Percentiles rank a stretch among this genome's conserved stretches.
Conservation (phyloP, 1,140 invertebrate species). For the Tetranychus cinnabarinus region DNA sequence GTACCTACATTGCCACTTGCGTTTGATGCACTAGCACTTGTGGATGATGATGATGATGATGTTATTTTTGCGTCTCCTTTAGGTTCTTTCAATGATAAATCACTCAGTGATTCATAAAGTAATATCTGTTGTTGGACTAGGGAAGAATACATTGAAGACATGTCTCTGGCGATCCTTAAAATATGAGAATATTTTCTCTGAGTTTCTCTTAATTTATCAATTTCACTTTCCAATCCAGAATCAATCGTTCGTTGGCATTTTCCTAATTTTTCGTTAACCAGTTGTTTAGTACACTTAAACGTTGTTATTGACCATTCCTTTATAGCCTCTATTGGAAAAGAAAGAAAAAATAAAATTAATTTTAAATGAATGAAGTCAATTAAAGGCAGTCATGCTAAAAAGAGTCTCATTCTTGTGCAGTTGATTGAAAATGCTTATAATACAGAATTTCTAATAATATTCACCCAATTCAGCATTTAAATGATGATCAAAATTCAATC, state of each 20-base stretch:
- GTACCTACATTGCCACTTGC: background rate
- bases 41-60: background rate
- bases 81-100: conserved; percentile 4
- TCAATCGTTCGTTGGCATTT: conserved; percentile 55
- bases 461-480: too few species aligned
- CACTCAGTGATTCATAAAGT: conserved; percentile 7
- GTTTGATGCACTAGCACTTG: background rate
- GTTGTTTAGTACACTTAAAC: conserved; percentile 84
- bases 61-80: background rate
- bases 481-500: too few species aligned
- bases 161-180: conserved; percentile 45
- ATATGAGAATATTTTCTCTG: conserved; percentile 76
- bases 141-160: conserved; percentile 7
- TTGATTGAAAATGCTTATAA: too few species aligned
- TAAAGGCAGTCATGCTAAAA: too few species aligned
- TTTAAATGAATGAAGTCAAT: too few species aligned
- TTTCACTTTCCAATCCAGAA: conserved; percentile 68
- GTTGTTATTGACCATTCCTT: conserved; percentile 91
- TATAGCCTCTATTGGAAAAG: conserved; percentile 43
- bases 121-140: conserved; percentile 4
- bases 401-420: too few species aligned
- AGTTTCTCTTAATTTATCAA: conserved; percentile 72
- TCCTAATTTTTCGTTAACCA: conserved; percentile 79
- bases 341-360: conserved; percentile 26
- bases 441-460: too few species aligned